Evolutionary conservation across 2,888 invertebrate species (phyloP).

Genomic region (Phengaris arion): DNA sequence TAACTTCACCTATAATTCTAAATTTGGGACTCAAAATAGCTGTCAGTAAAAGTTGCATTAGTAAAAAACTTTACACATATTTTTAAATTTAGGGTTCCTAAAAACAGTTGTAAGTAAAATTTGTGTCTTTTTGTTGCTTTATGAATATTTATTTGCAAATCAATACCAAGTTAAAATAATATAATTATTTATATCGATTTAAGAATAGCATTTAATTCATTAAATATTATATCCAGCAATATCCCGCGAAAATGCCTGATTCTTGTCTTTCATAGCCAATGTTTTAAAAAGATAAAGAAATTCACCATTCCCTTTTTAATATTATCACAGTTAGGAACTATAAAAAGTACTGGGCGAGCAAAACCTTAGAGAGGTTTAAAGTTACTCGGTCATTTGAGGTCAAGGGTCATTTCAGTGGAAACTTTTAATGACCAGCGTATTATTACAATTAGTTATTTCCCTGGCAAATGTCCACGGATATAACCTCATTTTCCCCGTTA

Average conservation of each 20-base stretch:
- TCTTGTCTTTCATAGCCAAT: too few relatives aligned
- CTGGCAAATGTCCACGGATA: constrained; percentile 18
- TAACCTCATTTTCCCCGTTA: constrained; percentile 9
- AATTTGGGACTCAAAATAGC: neutral
- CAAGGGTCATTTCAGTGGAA: constrained; percentile 13
- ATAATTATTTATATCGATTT: too few relatives aligned
- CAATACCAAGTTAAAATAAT: too few relatives aligned
- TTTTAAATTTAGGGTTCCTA: neutral
- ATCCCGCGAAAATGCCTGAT: too few relatives aligned
- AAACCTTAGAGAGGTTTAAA: constrained; percentile 3
- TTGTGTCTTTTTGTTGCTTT: neutral
- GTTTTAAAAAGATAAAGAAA: neutral
- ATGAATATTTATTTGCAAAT: neutral
- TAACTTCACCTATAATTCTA: neutral
- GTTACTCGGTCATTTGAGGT: constrained; percentile 15
- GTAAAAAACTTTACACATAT: neutral
- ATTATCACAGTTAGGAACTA: neutral
- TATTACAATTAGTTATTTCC: constrained; percentile 27
- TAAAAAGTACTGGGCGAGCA: constrained; percentile 2
- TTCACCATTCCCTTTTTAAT: neutral
- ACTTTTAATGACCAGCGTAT: constrained; percentile 17
- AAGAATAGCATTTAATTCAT: too few relatives aligned
- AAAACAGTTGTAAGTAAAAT: neutral
- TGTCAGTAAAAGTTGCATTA: neutral
- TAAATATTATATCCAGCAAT: too few relatives aligned